These are phyloP conservation scores for Coelinius sp. DNA, from an alignment of 2,888 invertebrate species.

Conservation along the genomic window DNA sequence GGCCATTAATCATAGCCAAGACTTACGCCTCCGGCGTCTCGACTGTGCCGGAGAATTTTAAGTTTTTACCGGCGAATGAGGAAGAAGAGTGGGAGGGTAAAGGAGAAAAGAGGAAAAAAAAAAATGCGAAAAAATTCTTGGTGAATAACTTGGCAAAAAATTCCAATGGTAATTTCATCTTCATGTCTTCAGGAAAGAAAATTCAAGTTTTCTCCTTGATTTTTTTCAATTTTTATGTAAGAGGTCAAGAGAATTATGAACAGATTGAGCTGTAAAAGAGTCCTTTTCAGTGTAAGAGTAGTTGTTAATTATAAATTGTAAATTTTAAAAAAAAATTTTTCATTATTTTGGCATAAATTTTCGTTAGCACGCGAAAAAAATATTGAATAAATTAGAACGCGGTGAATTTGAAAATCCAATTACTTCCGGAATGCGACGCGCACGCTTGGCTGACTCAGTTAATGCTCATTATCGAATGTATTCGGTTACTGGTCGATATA, in stretches of 20 bases:
- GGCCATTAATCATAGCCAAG: conserved; percentile 30
- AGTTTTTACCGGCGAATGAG: conserved; percentile 24
- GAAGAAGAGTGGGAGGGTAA: conserved; percentile 14
- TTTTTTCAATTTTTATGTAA: neutral
- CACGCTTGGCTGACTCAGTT: conserved; percentile 6
- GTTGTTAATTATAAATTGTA: too few species aligned
- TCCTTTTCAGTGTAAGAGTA: too few species aligned
- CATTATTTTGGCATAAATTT: too few species aligned
- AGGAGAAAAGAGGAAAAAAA: conserved; percentile 10
- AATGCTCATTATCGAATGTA: conserved; percentile 12
- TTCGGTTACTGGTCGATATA: conserved; percentile 8
- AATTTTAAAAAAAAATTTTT: too few species aligned
- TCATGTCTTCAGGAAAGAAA: neutral
- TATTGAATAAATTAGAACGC: conserved; percentile 1
- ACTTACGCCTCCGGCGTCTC: conserved; percentile 22
- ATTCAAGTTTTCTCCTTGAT: neutral
- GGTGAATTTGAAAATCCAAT: neutral
- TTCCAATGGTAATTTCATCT: conserved; percentile 8
- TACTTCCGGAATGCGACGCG: neutral
- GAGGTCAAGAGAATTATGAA: neutral
- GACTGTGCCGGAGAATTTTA: conserved; percentile 25
- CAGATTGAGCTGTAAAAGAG: too few species aligned
- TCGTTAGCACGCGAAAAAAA: too few species aligned
- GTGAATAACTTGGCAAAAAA: conserved; percentile 5
- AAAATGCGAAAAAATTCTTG: neutral